A percentile compares a stretch with the other conserved stretches of the same genome.
phyloP scores from a whole-genome alignment of 2,888 invertebrate genomes.

The Leucozona laternaria region DNA sequence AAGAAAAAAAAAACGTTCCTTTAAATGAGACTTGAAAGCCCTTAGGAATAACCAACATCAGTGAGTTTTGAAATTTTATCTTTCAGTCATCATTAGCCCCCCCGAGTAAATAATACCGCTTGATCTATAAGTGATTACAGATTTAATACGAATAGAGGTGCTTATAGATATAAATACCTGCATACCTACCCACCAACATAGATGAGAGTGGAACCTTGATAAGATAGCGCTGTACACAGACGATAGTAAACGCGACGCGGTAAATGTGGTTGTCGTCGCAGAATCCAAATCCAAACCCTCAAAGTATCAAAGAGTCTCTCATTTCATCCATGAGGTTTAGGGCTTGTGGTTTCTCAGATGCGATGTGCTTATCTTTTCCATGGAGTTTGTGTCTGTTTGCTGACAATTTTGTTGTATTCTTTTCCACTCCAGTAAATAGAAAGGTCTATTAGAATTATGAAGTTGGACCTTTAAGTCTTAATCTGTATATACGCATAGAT shows the following conservation, averaged over 20 bases:
- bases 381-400: conserved; percentile 17
- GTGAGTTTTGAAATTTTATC: conserved; percentile 16
- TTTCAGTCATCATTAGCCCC: conserved; percentile 20
- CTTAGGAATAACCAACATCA: neutral
- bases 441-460: conserved; percentile 19
- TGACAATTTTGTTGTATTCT: conserved; percentile 16
- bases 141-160: conserved; percentile 4
- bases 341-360: conserved; percentile 47
- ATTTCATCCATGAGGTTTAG: conserved; percentile 46
- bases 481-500: neutral
- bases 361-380: conserved; percentile 15
- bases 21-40: conserved; percentile 2
- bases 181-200: too few species aligned
- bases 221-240: conserved; percentile 55
- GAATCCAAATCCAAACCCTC: conserved; percentile 30
- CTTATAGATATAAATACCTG: neutral
- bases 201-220: conserved; percentile 55
- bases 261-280: conserved; percentile 52
- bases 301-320: conserved; percentile 29
- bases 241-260: conserved; percentile 52
- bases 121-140: conserved; percentile 40
- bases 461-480: neutral
- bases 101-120: conserved; percentile 29
- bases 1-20: neutral
- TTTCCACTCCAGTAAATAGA: conserved; percentile 14